Conservation (phyloP, 2,113 vertebrate species). For the Phylloscopus trochiloides region DNA sequence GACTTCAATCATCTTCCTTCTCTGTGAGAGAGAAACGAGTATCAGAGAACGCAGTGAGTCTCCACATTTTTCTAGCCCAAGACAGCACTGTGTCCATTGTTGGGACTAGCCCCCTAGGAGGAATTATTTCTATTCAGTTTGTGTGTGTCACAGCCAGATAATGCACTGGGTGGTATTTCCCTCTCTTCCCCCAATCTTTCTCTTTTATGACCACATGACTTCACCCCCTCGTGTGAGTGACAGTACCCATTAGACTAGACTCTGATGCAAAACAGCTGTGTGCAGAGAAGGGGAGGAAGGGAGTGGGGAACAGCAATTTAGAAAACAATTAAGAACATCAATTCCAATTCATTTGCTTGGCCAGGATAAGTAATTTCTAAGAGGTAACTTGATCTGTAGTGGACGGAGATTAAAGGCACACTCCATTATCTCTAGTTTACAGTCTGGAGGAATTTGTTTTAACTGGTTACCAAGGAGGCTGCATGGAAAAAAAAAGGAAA, state of each 20-base stretch:
- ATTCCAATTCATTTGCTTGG: conserved; percentile 79
- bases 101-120: conserved; percentile 59
- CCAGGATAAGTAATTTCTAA: conserved; percentile 76
- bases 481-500: neutral
- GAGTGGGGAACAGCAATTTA: conserved; percentile 78
- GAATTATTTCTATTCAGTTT: conserved; percentile 70
- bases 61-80: conserved; percentile 31
- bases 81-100: conserved; percentile 57
- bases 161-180: conserved; percentile 69
- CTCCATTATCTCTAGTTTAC: conserved; percentile 65
- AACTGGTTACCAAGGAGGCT: conserved; percentile 55
- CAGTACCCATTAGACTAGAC: conserved; percentile 72
- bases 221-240: conserved; percentile 78
- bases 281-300: conserved; percentile 57
- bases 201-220: conserved; percentile 78
- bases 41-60: neutral
- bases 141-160: conserved; percentile 73
- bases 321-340: conserved; percentile 84
- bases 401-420: conserved; percentile 64
- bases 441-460: conserved; percentile 47
- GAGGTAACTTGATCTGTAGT: conserved; percentile 69
- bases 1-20: conserved; percentile 26
- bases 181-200: conserved; percentile 60
- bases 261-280: conserved; percentile 80
- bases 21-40: neutral